Conservation (phyloP, 1,140 invertebrate species). For the Aphis gossypii region DNA sequence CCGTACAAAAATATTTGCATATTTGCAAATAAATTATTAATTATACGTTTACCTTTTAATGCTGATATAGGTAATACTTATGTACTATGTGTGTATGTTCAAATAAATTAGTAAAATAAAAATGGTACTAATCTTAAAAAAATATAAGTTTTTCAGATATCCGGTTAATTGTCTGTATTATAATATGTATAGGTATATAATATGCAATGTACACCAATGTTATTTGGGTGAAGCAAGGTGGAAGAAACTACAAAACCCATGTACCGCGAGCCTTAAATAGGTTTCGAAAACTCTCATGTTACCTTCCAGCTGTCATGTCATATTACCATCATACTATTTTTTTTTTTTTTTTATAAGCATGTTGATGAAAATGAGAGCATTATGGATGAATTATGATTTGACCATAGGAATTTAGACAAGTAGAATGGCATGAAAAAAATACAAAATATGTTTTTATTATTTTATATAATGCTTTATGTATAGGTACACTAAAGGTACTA, state of each 20-base stretch:
- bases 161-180: constrained; percentile 48
- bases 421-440: constrained; percentile 13
- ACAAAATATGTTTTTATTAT: neutral
- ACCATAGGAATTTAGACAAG: constrained; percentile 30
- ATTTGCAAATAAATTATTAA: neutral
- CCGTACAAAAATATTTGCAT: neutral
- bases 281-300: constrained; percentile 52
- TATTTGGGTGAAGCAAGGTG: constrained; percentile 46
- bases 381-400: constrained; percentile 42
- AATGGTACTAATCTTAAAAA: constrained; percentile 4
- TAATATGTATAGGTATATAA: neutral
- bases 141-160: constrained; percentile 42
- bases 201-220: constrained; percentile 37
- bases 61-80: neutral
- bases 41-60: neutral
- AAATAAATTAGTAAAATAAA: constrained; percentile 26
- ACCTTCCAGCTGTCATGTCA: constrained; percentile 52
- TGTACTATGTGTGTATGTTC: neutral
- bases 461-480: neutral
- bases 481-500: neutral
- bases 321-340: constrained; percentile 28
- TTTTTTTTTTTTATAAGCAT: constrained; percentile 39
- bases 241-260: constrained; percentile 55
- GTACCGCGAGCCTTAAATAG: constrained; percentile 43
- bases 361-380: constrained; percentile 30